Evolutionary conservation across 2,888 invertebrate genomes (phyloP).

Genomic region (Trachelus stipa): DNA sequence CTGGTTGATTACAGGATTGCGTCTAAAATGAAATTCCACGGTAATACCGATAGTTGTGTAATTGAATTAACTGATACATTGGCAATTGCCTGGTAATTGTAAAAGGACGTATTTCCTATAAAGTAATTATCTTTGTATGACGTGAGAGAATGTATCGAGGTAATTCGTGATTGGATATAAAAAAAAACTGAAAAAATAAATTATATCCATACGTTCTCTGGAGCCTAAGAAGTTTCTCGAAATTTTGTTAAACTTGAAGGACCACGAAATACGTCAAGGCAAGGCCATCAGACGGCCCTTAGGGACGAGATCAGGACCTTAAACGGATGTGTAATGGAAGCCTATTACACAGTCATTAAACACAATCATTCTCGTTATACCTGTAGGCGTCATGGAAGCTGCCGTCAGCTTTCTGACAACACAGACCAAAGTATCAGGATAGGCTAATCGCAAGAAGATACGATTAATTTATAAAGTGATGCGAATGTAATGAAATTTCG

Average conservation of each 20-base stretch:
- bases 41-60: not conserved
- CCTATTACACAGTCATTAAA: constrained; percentile 40
- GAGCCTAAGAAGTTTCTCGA: not conserved
- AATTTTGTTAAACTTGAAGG: not conserved
- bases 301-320: not conserved
- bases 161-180: not conserved
- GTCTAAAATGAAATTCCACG: not conserved
- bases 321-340: constrained; percentile 22
- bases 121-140: not conserved
- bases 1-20: not conserved
- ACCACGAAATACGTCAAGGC: not conserved
- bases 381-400: constrained; percentile 24
- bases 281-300: not conserved
- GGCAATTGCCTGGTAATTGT: not conserved
- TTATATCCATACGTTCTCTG: not conserved
- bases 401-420: not conserved
- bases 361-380: constrained; percentile 37
- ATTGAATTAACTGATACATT: not conserved
- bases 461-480: constrained; percentile 34
- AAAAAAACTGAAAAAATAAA: too few species aligned
- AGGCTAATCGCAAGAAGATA: constrained; percentile 41
- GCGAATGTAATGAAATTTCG: constrained; percentile 26
- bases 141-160: not conserved
- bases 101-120: not conserved
- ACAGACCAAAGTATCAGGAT: constrained; percentile 3